Evolutionary conservation across 2,888 invertebrate genomes (phyloP), one percentile per base, ranked within the genome.

Genomic region (Acanthopleura granulata): DNA sequence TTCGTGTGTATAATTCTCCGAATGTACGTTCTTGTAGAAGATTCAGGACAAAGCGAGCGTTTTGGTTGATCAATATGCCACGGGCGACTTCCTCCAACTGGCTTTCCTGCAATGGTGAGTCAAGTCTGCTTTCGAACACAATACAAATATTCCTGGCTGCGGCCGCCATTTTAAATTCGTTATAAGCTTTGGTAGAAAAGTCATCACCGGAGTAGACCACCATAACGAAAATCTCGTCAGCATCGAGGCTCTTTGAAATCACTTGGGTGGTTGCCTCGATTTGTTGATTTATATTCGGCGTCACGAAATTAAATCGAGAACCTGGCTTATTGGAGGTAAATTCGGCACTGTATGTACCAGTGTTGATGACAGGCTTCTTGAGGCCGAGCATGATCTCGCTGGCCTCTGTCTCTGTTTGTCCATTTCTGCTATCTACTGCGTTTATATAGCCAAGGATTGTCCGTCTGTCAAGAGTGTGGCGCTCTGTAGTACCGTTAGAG

Each of bases 381-480:
- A 66, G 29, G 4, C 66, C 66, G 4, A 27, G 27, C 16, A 66
- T 27, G 3, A 66, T 66, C 1, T 15, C 4, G 25, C 66, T 27
- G 22, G 66, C 66, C 16, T 66, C 66, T 9, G 22, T 27, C 16
- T 22, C 29, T 6, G 14, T 66, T 66, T 66, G 66, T 14, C 66
- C 66, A 27, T 66, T 22, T 27, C 66, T 66, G 29, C 25, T 25
- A 66, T 66, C 66, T 22, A 77, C 72, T 12, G 62, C 70, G 72
- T 70, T 75, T 22, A 66, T 25, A 25, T 12, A 66, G 6, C 66
- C 66, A 27, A 66, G 66, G 16, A 66, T 27, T 27, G 1, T 15
- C 27, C 6, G 22, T 27, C 66, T 66, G 29, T 66, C 66, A 66
- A 66, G 1, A 76, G 77, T 1, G 69, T 62, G 15, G 77, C 71